Base-by-base conservation (phyloP, 1,140 invertebrate species). In the Drosophila nebulosa region DNA sequence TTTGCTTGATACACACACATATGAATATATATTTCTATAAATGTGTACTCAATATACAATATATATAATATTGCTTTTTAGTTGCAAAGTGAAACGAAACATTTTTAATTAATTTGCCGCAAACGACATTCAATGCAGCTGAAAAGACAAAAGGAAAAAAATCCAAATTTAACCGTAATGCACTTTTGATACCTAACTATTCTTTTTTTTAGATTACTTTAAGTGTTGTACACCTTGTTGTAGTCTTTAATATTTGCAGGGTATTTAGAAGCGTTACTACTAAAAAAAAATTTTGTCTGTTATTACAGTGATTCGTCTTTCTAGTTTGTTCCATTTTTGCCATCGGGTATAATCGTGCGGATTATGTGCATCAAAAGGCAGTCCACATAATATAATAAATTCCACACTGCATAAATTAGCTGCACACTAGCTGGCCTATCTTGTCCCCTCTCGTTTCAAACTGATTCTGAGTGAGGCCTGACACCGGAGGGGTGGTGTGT, bases 91-190 rank as follows among this genome's bases (percentile, higher is more conserved):
- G 30, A 32, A 65, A 71, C 12, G 22, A 21, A 35, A 14, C 14
- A 52, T 70, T 62, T 79, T 75, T 79, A 76, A 79, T 80, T 79
- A 80, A 79, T 66, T 63, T 67, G 32, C 53, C 62, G 39, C 63
- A 64, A 50, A 50, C 59, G 72, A 75, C n/a, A n/a, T n/a, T n/a
- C n/a, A n/a, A n/a, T n/a, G 67, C 74, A 50, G 56, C 26, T 12
- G 21, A 32, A 52, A 36, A 51, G n/a, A 18, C 24, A 12, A 27
- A 18, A 57, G 12, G 16, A 51, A 35, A 51, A 56, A 18, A 21
- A 26, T 10, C 9, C 7, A 5, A 16, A 46, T 60, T 14, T 18
- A 24, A 58, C 21, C n/a, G n/a, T 1, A 35, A 0, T 30, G 18
- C 4, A 6, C 4, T 27, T 56, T 21, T 12, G 1, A 36, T 21